These are phyloP conservation scores for Natrix natrix DNA, from an alignment of 2,797 vertebrate species.

Conservation along the genomic window DNA sequence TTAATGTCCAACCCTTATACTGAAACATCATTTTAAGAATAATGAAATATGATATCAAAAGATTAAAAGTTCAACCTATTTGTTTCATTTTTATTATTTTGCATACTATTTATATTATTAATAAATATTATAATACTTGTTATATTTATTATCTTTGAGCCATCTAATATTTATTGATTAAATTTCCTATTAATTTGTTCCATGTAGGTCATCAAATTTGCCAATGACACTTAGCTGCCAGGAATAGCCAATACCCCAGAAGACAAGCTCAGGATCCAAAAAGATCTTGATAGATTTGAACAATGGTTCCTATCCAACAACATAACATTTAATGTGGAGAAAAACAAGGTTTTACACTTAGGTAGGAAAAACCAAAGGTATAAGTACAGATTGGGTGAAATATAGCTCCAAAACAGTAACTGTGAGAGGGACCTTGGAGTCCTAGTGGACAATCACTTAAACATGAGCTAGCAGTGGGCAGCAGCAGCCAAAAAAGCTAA, in stretches of 20 bases:
- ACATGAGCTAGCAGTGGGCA: not conserved
- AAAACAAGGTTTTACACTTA: not conserved
- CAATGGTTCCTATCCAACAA: not conserved
- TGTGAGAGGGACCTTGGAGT: not conserved
- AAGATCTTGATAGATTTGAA: not conserved
- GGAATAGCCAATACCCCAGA: not conserved
- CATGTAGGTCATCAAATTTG: not conserved
- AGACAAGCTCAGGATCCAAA: not conserved
- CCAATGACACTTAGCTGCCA: not conserved
- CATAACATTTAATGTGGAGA: not conserved
- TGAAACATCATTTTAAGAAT: not conserved
- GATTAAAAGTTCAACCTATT: not conserved
- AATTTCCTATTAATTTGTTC: not conserved
- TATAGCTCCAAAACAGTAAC: not conserved
- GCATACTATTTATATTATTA: not conserved
- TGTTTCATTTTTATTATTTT: not conserved
- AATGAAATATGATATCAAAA: not conserved
- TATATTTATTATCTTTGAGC: not conserved
- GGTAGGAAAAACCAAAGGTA: not conserved
- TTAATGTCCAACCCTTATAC: not conserved
- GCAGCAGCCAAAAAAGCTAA: not conserved
- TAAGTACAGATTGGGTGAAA: not conserved
- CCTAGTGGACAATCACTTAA: not conserved
- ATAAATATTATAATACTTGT: not conserved
- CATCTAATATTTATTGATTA: not conserved